Evolutionary conservation across 2,113 vertebrate genomes (phyloP), one percentile per base, ranked within the genome.

Genomic region (Isichthys henryi): DNA sequence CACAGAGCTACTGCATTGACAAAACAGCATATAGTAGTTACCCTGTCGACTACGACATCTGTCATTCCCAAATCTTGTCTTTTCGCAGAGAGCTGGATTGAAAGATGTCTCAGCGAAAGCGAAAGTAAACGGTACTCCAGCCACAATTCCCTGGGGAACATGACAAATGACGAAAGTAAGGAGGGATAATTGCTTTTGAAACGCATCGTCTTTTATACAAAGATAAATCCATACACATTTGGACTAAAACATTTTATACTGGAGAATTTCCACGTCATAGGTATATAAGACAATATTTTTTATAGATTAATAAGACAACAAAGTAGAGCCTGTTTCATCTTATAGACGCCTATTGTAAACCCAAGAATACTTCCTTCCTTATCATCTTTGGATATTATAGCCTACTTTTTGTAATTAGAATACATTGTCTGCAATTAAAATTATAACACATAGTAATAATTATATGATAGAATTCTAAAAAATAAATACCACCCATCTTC

Each of bases 91-190:
- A 99, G 98, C 93, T 99, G 98, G 98, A 99, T 99, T 96, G 98
- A 99, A 95, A 96, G 98, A 95, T 99, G 98, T 95, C 98, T 99
- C 95, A 99, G 95, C 90, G 98, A 99, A 96, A 99, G 98, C 92
- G 98, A 99, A 96, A 98, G 96, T 95, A 99, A 99, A 92, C 96
- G 98, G 77, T 99, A 98, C 92, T 97, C 98, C 94, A 99, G 97
- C 91, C 98, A 99, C 94, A 97, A 97, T 58, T 98, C 98, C 93
- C 95, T 99, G 96, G 98, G 98, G 93, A 98, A 98, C 92, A 97
- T 98, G 95, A 99, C 98, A 96, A 99, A 97, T 27, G 98, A 99
- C 89, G 98, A 99, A 96, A 98, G 98, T 99, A 97, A 99, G 98
- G 96, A 56, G 23, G 39, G 27, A 21, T 19, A 35, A 43, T 5